Evolutionary conservation across 2,888 invertebrate species (phyloP).

Genomic region (Cyclophora albipunctata): DNA sequence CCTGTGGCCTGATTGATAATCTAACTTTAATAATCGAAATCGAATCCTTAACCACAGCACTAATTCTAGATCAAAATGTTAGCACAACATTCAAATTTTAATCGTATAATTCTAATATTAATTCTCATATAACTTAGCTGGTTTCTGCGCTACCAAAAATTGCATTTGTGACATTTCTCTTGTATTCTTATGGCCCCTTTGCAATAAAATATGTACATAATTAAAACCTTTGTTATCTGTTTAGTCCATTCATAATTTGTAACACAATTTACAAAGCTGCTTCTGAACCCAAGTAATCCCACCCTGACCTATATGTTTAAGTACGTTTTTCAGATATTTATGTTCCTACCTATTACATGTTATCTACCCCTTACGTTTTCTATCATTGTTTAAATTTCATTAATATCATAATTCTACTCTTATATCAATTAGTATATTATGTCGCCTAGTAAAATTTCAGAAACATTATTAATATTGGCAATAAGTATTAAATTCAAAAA

Average conservation of each 20-base stretch:
- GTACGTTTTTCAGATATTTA: conserved; percentile 46
- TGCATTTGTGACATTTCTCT: conserved; percentile 12
- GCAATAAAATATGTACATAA: conserved; percentile 45
- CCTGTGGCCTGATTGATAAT: conserved; percentile 3
- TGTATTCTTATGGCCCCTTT: conserved; percentile 56
- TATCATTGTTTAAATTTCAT: conserved; percentile 45
- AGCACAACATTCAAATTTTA: conserved; percentile 25
- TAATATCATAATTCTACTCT: conserved; percentile 46
- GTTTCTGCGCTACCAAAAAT: conserved; percentile 15
- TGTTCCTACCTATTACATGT: conserved; percentile 39
- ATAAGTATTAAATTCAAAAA: conserved; percentile 5
- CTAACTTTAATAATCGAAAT: conserved; percentile 7
- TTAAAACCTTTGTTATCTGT: conserved; percentile 20
- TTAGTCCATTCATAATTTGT: too few species aligned
- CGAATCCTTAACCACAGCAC: conserved; percentile 6
- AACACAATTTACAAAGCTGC: conserved; percentile 36
- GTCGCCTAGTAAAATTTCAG: conserved; percentile 66
- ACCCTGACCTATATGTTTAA: conserved; percentile 43
- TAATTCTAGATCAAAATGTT: conserved; percentile 15
- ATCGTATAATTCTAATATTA: conserved; percentile 23
- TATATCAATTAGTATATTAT: conserved; percentile 42
- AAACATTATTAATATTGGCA: conserved; percentile 53
- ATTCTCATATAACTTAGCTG: conserved; percentile 8
- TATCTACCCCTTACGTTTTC: conserved; percentile 45
- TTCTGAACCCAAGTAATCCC: conserved; percentile 34